These are phyloP conservation scores for Platorchestia sp. DNA, from an alignment of 1,140 invertebrate species.

Conservation along the genomic window DNA sequence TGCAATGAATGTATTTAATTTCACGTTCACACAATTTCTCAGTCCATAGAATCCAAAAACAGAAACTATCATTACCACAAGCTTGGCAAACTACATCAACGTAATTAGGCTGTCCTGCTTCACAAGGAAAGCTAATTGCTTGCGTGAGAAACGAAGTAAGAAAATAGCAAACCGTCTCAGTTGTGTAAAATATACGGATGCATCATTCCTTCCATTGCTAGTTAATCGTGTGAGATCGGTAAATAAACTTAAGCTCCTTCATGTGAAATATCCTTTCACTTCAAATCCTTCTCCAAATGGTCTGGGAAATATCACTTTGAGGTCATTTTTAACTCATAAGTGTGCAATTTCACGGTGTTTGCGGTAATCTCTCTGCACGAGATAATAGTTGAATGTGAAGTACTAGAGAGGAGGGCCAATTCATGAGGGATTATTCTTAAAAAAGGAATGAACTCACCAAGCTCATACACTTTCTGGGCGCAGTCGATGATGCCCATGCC, in stretches of 20 bases:
- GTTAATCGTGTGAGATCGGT: not conserved
- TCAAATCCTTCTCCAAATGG: not conserved
- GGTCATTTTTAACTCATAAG: not conserved
- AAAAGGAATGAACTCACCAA: not conserved
- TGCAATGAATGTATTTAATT: not conserved
- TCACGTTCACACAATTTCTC: not conserved
- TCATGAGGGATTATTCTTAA: not conserved
- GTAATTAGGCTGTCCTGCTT: not conserved
- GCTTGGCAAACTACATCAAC: no score
- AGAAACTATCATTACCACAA: no score
- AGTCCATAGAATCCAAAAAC: no score
- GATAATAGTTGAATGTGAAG: not conserved
- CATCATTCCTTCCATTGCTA: no score
- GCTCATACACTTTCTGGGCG: not conserved
- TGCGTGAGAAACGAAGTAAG: no score
- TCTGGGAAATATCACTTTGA: not conserved
- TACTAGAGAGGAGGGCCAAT: no score
- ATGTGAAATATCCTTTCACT: not conserved
- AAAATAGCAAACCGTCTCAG: no score
- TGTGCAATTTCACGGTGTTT: not conserved
- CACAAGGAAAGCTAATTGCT: no score
- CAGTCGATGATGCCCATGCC: not conserved
- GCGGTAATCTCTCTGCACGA: not conserved
- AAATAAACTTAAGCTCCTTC: not conserved
- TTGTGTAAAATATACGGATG: no score